These are phyloP conservation scores for Spizella passerina DNA, from an alignment of 2,797 vertebrate genomes.

Conservation along the genomic window DNA sequence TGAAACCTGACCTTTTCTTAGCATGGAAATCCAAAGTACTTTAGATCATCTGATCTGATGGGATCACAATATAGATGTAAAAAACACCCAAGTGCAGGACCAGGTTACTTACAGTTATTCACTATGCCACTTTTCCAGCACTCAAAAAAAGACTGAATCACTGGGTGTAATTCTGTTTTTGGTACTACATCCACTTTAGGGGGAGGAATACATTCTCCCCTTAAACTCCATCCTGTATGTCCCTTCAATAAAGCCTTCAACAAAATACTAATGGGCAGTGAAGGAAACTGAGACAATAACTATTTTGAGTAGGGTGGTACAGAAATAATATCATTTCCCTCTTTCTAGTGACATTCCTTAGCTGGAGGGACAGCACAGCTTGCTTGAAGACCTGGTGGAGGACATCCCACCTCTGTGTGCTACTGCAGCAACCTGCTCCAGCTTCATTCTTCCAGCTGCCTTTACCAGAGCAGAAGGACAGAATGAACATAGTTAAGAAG, in stretches of 20 bases:
- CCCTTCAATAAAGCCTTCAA: background rate
- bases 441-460: background rate
- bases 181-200: background rate
- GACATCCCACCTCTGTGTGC: fast-evolving
- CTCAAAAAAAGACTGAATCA: background rate
- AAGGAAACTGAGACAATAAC: background rate
- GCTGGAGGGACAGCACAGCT: background rate
- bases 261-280: background rate
- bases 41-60: background rate
- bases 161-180: background rate
- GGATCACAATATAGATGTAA: background rate
- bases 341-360: background rate
- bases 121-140: background rate
- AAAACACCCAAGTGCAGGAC: background rate
- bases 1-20: background rate
- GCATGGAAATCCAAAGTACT: background rate
- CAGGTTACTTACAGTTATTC: background rate
- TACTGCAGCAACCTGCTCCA: background rate
- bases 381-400: background rate
- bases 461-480: background rate
- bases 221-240: background rate
- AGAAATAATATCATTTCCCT: background rate
- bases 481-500: background rate
- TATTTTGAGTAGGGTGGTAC: background rate
- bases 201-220: background rate